Conservation (phyloP, 2,113 vertebrate genomes). For the human region GRCh38 chr13:112599001-112599500, state of each 20-base stretch:
- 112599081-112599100: background rate
- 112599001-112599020: background rate
- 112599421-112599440: fast-evolving
- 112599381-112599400: background rate
- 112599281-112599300: background rate
- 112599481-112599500: too few relatives aligned
- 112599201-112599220: background rate
- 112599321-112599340: background rate
- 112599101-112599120: fast-evolving
- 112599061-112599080: background rate
- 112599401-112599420: background rate
- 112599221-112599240: background rate
- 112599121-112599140: fast-evolving
- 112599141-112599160: fast-evolving
- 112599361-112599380: too few relatives aligned
- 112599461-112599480: fast-evolving
- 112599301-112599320: background rate
- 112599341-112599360: fast-evolving
- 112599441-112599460: fast-evolving
- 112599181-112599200: background rate
- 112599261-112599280: background rate
- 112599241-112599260: background rate
- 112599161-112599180: fast-evolving
- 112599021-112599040: background rate
- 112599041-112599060: background rate